Percentiles rank a stretch among this genome's conserved stretches.
Evolutionary conservation across 2,797 vertebrate genomes (phyloP).

Genomic region (Columba guinea): DNA sequence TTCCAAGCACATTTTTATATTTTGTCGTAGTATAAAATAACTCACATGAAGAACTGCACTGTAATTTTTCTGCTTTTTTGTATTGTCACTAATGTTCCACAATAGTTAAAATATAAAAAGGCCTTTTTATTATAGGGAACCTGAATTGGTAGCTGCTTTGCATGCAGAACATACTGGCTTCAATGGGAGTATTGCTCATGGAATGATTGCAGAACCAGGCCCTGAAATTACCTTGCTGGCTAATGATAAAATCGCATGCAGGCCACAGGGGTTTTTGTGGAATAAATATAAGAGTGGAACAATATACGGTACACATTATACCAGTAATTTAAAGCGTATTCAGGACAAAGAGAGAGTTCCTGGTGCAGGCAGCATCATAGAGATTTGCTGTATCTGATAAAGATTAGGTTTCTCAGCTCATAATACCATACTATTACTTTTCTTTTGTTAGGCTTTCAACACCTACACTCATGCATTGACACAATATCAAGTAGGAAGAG

Average conservation of each 20-base stretch:
- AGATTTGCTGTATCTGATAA: conserved; percentile 72
- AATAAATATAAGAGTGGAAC: conserved; percentile 69
- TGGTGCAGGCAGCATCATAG: conserved; percentile 66
- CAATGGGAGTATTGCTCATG: conserved; percentile 51
- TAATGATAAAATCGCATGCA: conserved; percentile 67
- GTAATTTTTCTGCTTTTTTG: conserved; percentile 53
- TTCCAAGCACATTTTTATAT: conserved; percentile 26
- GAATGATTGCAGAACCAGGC: conserved; percentile 63
- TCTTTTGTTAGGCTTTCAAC: conserved; percentile 71
- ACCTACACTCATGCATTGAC: conserved; percentile 72
- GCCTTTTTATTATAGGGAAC: conserved; percentile 35
- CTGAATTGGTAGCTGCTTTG: conserved; percentile 65
- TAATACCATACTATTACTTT: conserved; percentile 71
- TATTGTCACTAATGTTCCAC: conserved; percentile 44
- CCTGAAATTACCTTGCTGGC: conserved; percentile 69
- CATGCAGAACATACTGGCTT: conserved; percentile 48
- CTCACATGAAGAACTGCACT: conserved; percentile 1
- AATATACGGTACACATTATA: conserved; percentile 69
- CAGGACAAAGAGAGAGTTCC: conserved; percentile 70
- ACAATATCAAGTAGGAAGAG: conserved; percentile 71
- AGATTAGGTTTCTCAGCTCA: conserved; percentile 69
- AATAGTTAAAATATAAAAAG: conserved; percentile 52
- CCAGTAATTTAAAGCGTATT: conserved; percentile 72
- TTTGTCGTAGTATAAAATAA: conserved; percentile 39
- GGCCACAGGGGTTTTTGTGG: conserved; percentile 71